Conservation (phyloP, 2,888 invertebrate genomes). For the Gastrophysa polygoni region DNA sequence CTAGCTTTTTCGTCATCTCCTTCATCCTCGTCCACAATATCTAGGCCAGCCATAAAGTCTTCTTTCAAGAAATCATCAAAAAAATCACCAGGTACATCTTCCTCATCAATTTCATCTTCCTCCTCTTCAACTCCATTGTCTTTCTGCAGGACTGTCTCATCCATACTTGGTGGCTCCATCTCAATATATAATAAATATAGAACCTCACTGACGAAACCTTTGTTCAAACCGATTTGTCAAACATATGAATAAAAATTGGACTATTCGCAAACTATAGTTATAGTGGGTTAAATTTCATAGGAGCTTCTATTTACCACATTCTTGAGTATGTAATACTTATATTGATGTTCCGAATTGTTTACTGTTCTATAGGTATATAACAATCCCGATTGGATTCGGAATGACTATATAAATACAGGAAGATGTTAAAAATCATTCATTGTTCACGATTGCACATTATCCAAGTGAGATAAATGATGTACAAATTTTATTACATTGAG, state of each 20-base stretch:
- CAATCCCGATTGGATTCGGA: too few relatives aligned
- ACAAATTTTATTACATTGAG: too few relatives aligned
- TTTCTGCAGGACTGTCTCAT: not conserved
- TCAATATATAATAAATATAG: not conserved
- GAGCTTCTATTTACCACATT: too few relatives aligned
- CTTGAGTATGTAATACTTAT: too few relatives aligned
- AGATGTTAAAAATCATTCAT: too few relatives aligned
- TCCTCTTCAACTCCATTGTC: constrained; percentile 2
- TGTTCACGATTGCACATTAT: too few relatives aligned
- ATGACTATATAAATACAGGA: too few relatives aligned
- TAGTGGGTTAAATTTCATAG: too few relatives aligned
- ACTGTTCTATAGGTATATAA: too few relatives aligned
- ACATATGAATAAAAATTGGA: not conserved
- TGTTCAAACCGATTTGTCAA: not conserved
- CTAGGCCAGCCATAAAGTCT: constrained; percentile 57
- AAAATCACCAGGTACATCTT: constrained; percentile 56
- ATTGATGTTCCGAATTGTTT: too few relatives aligned
- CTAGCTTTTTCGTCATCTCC: constrained; percentile 38
- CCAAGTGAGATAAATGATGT: too few relatives aligned
- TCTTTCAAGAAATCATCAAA: constrained; percentile 58
- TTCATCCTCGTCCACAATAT: constrained; percentile 57
- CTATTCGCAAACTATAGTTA: not conserved
- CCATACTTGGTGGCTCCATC: not conserved
- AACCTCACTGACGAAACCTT: not conserved
- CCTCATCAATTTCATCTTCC: constrained; percentile 44